These are phyloP conservation scores for Osmoderma eremita DNA, from an alignment of 2,888 invertebrate genomes.

Conservation along the genomic window DNA sequence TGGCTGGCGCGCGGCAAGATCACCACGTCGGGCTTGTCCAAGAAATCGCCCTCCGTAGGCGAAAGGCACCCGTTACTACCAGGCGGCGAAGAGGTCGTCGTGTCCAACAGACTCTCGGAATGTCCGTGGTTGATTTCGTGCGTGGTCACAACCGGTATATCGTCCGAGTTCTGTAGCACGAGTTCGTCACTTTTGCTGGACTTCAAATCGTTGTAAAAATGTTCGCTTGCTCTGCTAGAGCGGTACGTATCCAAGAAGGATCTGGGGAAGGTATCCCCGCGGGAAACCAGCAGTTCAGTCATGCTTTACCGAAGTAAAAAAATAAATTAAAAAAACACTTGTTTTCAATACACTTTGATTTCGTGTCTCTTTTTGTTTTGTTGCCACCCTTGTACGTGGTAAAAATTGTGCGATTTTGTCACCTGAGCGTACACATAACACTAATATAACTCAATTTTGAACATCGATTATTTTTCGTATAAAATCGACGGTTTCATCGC, in stretches of 20 bases:
- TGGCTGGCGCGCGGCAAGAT: conserved; percentile 48
- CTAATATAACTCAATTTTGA: no score
- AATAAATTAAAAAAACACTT: background rate
- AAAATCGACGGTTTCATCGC: no score
- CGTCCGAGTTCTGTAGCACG: conserved; percentile 64
- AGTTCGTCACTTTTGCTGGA: conserved; percentile 67
- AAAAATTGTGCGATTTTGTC: background rate
- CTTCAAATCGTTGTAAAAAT: conserved; percentile 63
- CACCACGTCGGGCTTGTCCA: conserved; percentile 58
- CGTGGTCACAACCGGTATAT: conserved; percentile 55
- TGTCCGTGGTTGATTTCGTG: conserved; percentile 64
- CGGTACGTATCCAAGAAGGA: conserved; percentile 62
- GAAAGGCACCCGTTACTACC: conserved; percentile 54
- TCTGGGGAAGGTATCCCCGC: conserved; percentile 64
- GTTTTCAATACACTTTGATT: background rate
- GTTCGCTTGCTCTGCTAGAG: conserved; percentile 58
- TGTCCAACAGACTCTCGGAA: conserved; percentile 63
- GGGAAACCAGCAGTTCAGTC: conserved; percentile 62
- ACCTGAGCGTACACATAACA: background rate
- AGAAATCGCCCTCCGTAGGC: conserved; percentile 56
- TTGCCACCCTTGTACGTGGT: background rate
- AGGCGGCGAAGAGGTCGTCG: conserved; percentile 39
- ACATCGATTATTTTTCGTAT: no score
- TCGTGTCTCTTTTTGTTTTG: background rate
- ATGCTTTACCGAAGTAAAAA: conserved; percentile 50